Base-by-base conservation (phyloP, 2,888 invertebrate species). In the Drosophila neonasuta region DNA sequence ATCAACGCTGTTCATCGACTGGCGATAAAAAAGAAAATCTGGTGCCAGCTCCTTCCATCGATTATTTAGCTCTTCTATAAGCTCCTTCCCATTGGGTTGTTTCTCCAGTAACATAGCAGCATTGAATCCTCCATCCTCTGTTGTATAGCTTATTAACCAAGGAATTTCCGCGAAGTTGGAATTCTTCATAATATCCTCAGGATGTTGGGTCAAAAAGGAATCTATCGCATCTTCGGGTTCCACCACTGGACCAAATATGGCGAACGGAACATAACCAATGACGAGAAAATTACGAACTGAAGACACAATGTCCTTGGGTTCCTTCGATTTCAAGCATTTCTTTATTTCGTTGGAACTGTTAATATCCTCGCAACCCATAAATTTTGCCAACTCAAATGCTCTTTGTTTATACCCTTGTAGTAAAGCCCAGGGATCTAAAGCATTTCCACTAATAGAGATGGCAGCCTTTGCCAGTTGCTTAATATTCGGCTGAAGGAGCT, bases 401-500 rank as follows among this genome's bases (percentile, higher is more conserved):
- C 36, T 10, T 36, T 46, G n/a, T 3, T 11, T 36, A 11, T 3
- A 8, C 9, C 20, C 13, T 10, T 13, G 13, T 29, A 49, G 49
- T 2, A 57, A 7, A n/a, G 17, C 49, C 57, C 57, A 57, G 3
- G 39, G 39, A 30, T 49, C 17, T 0, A 57, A n/a, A 0, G 57
- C 57, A 41, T 57, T 57, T 15, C 57, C 57, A 49, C 57, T 57
- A 6, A 49, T 49, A 7, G 57, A 36, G 9, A 57, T 49, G 1
- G 32, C 92, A 4, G 29, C 52, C 30, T 52, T 68, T 0, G 36
- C 51, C 9, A 59, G 0, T 3, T 48, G 59, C 8, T 54, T 48
- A 1, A 59, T 39, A 15, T 68, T 51, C 4, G 36, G 46, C 2
- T 68, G 68, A 15, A 95, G 77, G 75, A 93, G 93, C 75, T 95